phyloP scores from a whole-genome alignment of 1,140 invertebrate genomes.

The Brachionus rubens region DNA sequence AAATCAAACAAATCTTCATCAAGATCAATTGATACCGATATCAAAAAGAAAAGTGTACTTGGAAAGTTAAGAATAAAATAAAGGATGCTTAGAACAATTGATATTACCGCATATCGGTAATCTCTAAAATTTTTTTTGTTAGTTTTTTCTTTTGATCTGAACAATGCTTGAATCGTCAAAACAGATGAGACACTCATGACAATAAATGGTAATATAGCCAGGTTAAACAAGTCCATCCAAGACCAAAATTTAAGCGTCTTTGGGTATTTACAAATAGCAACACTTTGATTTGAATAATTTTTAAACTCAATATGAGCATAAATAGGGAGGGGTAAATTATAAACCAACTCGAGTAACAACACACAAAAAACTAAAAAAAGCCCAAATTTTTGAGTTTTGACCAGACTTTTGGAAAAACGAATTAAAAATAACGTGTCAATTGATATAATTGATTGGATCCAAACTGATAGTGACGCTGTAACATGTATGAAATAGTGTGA shows the following conservation, averaged over 20 bases:
- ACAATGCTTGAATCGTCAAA: background rate
- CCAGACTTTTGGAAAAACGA: too few relatives aligned
- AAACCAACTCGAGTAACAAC: too few relatives aligned
- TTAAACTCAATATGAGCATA: too few relatives aligned
- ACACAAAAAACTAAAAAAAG: too few relatives aligned
- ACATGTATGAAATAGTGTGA: too few relatives aligned
- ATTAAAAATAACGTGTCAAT: too few relatives aligned
- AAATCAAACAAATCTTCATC: background rate
- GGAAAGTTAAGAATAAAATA: background rate
- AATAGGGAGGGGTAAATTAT: too few relatives aligned
- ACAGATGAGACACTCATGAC: background rate
- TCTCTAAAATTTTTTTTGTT: background rate
- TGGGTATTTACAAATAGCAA: too few relatives aligned
- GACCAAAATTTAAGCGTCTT: constrained; percentile 1
- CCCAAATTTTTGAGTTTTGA: too few relatives aligned
- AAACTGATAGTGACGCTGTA: too few relatives aligned
- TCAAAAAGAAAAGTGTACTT: background rate
- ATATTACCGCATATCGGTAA: background rate
- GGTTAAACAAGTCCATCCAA: constrained; percentile 26
- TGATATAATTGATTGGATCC: too few relatives aligned
- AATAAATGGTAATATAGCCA: background rate
- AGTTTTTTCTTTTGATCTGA: background rate
- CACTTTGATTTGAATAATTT: too few relatives aligned
- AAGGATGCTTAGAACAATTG: background rate
- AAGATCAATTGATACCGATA: background rate